Base-by-base conservation (phyloP, 2,113 vertebrate species). In the Pelobates fuscus region DNA sequence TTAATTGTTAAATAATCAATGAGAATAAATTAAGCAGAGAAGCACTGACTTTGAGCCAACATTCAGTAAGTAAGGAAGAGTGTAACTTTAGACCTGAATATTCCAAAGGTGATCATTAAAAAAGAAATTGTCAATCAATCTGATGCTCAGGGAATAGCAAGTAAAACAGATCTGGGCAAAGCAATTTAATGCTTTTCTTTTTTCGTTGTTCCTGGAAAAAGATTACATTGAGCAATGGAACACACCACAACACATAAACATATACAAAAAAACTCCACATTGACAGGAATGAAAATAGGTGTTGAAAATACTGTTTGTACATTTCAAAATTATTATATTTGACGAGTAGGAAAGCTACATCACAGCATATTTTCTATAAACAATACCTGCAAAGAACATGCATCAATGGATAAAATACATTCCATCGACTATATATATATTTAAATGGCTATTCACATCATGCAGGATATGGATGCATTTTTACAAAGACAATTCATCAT, bases 141-240 rank as follows among this genome's bases (percentile, higher is more conserved):
- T 49, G 44, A 49, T 49, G 44, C 44, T 49, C 10, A 49, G 44
- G 44, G 44, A 49, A 49, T 49, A 49, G 44, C 44, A 49, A 49
- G 44, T 49, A 49, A 49, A 49, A 11, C 44, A 49, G 44, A 15
- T 49, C 44, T 17, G 10, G 44, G 44, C 44, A 49, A 49, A 14
- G 44, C 12, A 49, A 49, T 49, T 1, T 49, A 18, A 49, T 49
- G 44, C 32, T 37, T 37, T 6, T 10, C 10, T 37, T 37, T 37
- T 37, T 6, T 37, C 10, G 32, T 37, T 37, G 32, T 10, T 37
- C 5, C 32, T 37, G 10, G 32, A 37, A 37, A 37, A 37, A 37
- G 32, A 37, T 37, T 37, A 37, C 32, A 37, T 37, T 37, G 32
- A 37, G 32, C 32, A 37, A 5, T 6, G 32, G 32, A 37, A 10